Conservation (phyloP, 2,888 invertebrate genomes). For the Invenusta paracnida region DNA sequence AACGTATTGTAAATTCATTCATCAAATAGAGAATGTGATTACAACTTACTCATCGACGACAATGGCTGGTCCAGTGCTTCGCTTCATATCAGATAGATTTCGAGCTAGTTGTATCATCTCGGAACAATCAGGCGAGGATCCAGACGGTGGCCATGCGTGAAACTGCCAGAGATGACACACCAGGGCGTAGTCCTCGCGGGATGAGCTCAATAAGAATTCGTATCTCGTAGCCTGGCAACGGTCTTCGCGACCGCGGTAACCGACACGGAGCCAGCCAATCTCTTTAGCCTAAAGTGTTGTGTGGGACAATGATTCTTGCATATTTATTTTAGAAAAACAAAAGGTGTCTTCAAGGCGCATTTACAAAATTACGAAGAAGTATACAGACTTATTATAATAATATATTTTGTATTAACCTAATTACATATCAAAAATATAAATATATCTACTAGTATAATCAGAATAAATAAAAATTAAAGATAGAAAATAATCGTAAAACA, state of each 20-base stretch:
- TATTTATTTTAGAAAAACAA: no score
- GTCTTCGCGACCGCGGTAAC: constrained; percentile 11
- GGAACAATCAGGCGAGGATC: neutral
- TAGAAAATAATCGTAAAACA: no score
- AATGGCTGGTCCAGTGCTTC: constrained; percentile 27
- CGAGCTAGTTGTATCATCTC: constrained; percentile 15
- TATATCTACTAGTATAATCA: no score
- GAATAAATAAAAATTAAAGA: no score
- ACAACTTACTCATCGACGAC: constrained; percentile 41
- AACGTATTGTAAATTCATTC: no score
- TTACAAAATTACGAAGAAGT: no score
- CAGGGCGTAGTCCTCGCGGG: constrained; percentile 41
- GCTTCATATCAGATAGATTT: neutral
- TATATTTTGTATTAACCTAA: no score
- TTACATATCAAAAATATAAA: no score
- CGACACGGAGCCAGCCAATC: constrained; percentile 10
- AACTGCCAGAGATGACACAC: constrained; percentile 40
- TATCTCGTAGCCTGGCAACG: constrained; percentile 17
- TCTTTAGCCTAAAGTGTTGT: neutral
- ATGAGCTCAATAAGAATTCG: constrained; percentile 34
- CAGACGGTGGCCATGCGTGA: constrained; percentile 30
- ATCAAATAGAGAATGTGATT: neutral
- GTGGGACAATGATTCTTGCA: no score
- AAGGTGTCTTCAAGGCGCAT: no score
- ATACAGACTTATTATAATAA: no score